Percentiles rank a stretch among this genome's conserved stretches.
Conservation (phyloP, 2,797 vertebrate species). For the Cryptoblepharus egeriae region DNA sequence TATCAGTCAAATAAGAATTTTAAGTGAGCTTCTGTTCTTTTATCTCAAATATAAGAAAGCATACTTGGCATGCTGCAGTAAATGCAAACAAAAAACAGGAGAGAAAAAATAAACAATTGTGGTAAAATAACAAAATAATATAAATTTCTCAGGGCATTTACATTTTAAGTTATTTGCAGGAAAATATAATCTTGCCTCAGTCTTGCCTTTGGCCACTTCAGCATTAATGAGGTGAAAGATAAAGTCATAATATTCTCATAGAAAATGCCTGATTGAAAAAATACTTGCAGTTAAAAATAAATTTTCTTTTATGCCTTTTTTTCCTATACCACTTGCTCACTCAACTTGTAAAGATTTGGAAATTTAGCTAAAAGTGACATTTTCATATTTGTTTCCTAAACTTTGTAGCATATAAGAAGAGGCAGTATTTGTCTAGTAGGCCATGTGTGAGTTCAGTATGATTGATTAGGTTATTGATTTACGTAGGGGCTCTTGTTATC, state of each 20-base stretch:
- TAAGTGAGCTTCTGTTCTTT: no score
- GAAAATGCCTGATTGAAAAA: not conserved
- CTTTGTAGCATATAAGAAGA: not conserved
- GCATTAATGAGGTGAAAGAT: constrained; percentile 26
- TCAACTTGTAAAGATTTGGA: not conserved
- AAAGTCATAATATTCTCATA: not conserved
- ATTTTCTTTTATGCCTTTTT: not conserved
- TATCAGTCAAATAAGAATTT: no score
- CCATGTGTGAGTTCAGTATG: not conserved
- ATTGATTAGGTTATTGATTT: not conserved
- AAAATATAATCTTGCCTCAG: constrained; percentile 23
- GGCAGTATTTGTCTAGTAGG: not conserved
- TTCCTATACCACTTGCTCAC: not conserved
- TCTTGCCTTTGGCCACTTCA: constrained; percentile 12
- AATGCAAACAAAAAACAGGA: no score
- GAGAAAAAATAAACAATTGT: no score
- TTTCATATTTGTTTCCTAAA: not conserved
- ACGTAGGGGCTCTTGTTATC: not conserved
- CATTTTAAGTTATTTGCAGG: constrained; percentile 6
- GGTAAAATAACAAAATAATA: no score
- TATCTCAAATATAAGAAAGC: no score
- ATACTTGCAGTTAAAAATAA: not conserved
- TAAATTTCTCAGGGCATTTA: not conserved
- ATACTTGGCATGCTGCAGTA: no score
- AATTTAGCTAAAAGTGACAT: not conserved